Base-by-base conservation (phyloP, 2,888 invertebrate species). In the Xylota sylvarum region DNA sequence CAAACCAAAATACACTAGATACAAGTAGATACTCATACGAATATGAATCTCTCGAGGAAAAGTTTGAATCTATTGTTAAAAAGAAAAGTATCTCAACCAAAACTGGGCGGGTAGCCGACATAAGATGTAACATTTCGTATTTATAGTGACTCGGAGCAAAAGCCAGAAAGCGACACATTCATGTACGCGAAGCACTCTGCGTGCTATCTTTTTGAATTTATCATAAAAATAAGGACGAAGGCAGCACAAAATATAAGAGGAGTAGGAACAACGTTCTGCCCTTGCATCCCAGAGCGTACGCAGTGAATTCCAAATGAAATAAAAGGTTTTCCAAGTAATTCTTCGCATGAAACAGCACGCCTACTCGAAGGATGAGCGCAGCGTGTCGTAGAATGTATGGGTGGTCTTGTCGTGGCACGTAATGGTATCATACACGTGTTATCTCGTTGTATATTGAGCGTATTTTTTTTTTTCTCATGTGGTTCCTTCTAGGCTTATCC, bases 381-480 rank as follows among this genome's bases (percentile, higher is more conserved):
- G n/a, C 37, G 48, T 30, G 35, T 43, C 52, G 23, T 52, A 30
- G 55, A 69, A 17, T 30, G 55, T 40, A 9, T 37, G 17, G 27
- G 7, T 32, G 43, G 30, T 17, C 12, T 17, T 40, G 46, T 37
- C 27, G 40, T 30, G 23, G 50, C 67, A 77, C 67, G 76, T 67
- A 67, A 58, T 58, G 48, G 56, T 48, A 67, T 58, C 65, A 27
- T 46, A 65, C 35, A 77, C 76, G 67, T 77, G 67, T 77, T 58
- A 50, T 67, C 67, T 58, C 17, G 32, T 76, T 52, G 52, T 58
- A 32, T 62, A 37, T 40, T 37, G 40, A 37, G 58, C 43, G 60
- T 3, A 9, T 19, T 43, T 43, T 43, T 30, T 19, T 40, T 27
- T 55, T 67, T 10, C 4, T 55, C 14, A 1, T 69, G 27, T 69